Conservation (phyloP, 2,888 invertebrate species). For the Laothoe populi region DNA sequence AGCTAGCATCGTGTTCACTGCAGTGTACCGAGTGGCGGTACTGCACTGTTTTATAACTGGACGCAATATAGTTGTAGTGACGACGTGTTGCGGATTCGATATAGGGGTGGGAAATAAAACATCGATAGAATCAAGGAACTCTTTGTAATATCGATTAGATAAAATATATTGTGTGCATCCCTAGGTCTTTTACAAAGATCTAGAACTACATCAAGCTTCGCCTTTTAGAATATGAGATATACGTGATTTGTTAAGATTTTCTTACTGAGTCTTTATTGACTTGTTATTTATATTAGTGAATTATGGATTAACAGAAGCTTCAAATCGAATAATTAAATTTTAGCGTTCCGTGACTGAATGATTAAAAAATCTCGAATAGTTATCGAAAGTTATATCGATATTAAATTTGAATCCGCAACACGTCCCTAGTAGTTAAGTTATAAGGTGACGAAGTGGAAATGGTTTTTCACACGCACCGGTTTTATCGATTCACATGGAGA, state of each 20-base stretch:
- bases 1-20: constrained; percentile 5
- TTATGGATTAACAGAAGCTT: no score
- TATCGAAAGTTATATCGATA: background rate
- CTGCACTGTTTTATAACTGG: constrained; percentile 23
- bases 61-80: constrained; percentile 21
- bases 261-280: no score
- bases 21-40: constrained; percentile 21
- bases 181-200: no score
- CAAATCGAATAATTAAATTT: background rate
- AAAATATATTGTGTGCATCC: background rate
- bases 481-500: constrained; percentile 8
- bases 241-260: no score
- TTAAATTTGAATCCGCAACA: constrained; percentile 15
- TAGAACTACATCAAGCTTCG: no score
- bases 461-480: constrained; percentile 15
- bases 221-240: no score
- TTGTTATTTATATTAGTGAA: no score
- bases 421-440: constrained; percentile 13
- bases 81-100: constrained; percentile 17
- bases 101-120: background rate
- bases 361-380: background rate
- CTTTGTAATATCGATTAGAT: no score
- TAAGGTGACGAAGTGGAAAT: constrained; percentile 10
- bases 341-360: background rate
- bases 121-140: background rate